phyloP scores from a whole-genome alignment of 2,888 invertebrate species.

The Pristionchus fissidentatus region DNA sequence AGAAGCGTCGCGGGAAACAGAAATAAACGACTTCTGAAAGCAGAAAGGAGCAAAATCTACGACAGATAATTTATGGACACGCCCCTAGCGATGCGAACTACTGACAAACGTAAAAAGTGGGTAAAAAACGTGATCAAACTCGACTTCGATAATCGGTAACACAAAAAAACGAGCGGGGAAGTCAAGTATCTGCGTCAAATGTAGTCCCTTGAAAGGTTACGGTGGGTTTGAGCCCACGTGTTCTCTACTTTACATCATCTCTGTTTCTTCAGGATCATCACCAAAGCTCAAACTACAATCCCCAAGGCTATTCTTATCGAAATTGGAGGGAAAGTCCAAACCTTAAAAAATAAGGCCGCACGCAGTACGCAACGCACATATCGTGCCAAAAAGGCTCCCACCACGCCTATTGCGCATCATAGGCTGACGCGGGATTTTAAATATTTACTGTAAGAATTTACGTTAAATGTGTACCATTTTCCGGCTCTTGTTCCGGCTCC shows the following conservation, averaged over 20 bases:
- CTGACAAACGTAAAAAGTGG: not conserved
- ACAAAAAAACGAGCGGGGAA: constrained; percentile 10
- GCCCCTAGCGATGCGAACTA: no score
- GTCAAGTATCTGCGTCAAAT: not conserved
- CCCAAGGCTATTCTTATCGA: constrained; percentile 6
- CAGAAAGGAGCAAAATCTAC: not conserved
- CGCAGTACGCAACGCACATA: constrained; percentile 8
- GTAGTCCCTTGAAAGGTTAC: constrained; percentile 14
- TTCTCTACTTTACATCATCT: constrained; percentile 1
- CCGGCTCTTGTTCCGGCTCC: no score
- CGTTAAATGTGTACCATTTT: no score
- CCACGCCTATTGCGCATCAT: not conserved
- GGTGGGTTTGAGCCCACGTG: constrained; percentile 8
- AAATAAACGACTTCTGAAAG: not conserved
- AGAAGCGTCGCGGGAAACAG: not conserved
- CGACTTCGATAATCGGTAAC: not conserved
- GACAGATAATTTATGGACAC: not conserved
- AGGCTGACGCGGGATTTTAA: not conserved
- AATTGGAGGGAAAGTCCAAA: constrained; percentile 20
- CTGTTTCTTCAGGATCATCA: constrained; percentile 14
- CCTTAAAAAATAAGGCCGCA: not conserved
- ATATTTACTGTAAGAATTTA: no score
- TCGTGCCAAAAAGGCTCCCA: not conserved
- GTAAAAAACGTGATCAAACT: not conserved
- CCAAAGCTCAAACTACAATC: constrained; percentile 34